Conservation (phyloP, 1,140 invertebrate genomes). For the Carposina sasakii region DNA sequence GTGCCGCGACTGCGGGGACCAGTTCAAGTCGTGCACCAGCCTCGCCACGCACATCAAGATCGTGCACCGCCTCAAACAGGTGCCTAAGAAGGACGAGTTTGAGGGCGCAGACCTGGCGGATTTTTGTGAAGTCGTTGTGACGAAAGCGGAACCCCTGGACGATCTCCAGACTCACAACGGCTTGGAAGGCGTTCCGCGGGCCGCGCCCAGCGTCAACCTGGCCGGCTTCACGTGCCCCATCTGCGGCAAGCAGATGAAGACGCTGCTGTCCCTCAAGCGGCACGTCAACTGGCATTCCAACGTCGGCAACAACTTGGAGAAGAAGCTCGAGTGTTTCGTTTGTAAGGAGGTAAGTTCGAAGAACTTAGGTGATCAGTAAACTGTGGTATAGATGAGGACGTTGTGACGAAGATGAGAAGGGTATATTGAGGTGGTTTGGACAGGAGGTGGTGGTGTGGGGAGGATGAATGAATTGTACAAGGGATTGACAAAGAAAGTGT, state of each 20-base stretch:
- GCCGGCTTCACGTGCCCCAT: constrained; percentile 51
- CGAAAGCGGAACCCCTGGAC: constrained; percentile 62
- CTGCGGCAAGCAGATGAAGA: constrained; percentile 28
- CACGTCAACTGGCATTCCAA: constrained; percentile 31
- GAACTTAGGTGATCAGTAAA: no score
- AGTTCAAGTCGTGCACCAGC: constrained; percentile 54
- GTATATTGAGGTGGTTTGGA: no score
- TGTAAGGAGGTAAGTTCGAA: constrained; percentile 26
- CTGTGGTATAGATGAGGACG: no score
- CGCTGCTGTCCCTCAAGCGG: constrained; percentile 19
- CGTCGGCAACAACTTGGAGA: constrained; percentile 9
- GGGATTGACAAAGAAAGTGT: no score
- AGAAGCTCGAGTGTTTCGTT: constrained; percentile 22
- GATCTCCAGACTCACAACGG: constrained; percentile 60
- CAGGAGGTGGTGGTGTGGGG: no score
- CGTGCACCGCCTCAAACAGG: constrained; percentile 48
- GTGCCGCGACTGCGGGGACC: constrained; percentile 51
- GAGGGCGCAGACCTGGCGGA: constrained; percentile 47
- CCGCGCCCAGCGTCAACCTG: constrained; percentile 33
- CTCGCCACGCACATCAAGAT: constrained; percentile 57
- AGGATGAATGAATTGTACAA: no score
- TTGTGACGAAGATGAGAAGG: no score
- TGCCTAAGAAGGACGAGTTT: constrained; percentile 17
- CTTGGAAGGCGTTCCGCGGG: constrained; percentile 48
- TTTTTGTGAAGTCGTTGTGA: constrained; percentile 72